Conservation (phyloP, 2,797 vertebrate species). For the Steatocranus sp. region DNA sequence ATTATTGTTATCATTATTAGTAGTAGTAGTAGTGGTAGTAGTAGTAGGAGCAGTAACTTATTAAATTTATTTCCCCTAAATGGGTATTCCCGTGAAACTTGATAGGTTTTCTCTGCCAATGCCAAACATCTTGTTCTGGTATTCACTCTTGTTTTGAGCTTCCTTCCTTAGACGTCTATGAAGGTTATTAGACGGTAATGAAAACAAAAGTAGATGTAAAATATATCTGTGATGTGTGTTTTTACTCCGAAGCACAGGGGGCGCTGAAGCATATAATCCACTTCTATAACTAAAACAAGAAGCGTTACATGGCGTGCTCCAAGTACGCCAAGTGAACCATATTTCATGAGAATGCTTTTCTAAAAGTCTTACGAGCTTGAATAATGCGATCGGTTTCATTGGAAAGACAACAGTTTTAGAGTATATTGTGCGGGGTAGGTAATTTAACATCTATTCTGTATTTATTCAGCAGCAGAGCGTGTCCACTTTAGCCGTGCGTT, state of each 20-base stretch:
- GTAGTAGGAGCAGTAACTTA: fast-evolving
- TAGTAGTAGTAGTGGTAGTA: fast-evolving
- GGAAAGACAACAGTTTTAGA: constrained; percentile 58
- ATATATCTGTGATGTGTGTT: not conserved
- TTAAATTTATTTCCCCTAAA: not conserved
- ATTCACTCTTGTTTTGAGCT: not conserved
- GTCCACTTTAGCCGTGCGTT: constrained; percentile 3
- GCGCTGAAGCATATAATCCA: not conserved
- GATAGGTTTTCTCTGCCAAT: not conserved
- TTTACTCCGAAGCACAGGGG: not conserved
- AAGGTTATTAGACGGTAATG: not conserved
- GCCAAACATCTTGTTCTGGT: not conserved
- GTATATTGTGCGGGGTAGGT: constrained; percentile 66
- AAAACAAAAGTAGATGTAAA: not conserved
- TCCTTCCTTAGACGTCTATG: not conserved
- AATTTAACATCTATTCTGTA: not conserved
- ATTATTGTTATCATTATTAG: not conserved
- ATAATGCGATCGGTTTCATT: constrained; percentile 67
- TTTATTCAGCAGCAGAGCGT: not conserved
- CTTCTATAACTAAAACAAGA: constrained; percentile 7
- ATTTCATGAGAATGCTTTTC: constrained; percentile 36
- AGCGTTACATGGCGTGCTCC: constrained; percentile 57
- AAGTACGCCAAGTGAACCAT: constrained; percentile 51
- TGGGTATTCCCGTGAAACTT: not conserved
- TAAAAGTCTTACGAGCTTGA: constrained; percentile 37